phyloP scores from a whole-genome alignment of 1,140 invertebrate species.

The Drosophila persimilis region DNA sequence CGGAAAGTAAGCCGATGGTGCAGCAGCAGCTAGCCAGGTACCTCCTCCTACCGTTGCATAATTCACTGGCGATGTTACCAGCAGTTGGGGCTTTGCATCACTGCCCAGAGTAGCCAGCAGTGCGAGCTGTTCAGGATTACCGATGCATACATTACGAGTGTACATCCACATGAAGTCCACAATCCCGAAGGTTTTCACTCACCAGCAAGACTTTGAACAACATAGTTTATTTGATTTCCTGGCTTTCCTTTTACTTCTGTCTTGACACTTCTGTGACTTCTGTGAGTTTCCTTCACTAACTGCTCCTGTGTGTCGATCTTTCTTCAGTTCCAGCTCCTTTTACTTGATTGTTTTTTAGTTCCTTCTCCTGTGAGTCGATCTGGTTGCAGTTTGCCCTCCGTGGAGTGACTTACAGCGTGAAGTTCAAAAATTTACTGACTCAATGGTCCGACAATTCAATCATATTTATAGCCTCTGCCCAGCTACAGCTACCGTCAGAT shows the following conservation, averaged over 20 bases:
- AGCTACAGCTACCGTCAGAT: slow-evolving; percentile 23
- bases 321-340: slow-evolving; percentile 1
- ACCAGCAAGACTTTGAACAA: slow-evolving; percentile 67
- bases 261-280: too few species aligned
- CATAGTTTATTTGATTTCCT: slow-evolving; percentile 23
- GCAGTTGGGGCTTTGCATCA: slow-evolving; percentile 60
- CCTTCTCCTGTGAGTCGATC: too few species aligned
- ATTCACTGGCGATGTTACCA: slow-evolving; percentile 58
- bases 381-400: slow-evolving; percentile 2
- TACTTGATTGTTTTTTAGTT: background rate
- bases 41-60: slow-evolving; percentile 55
- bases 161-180: background rate
- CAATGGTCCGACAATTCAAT: slow-evolving; percentile 55
- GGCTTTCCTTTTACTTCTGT: too few species aligned
- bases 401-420: slow-evolving; percentile 20
- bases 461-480: slow-evolving; percentile 74
- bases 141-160: slow-evolving; percentile 12
- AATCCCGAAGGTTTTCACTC: slow-evolving; percentile 24
- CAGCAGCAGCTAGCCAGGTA: slow-evolving; percentile 33
- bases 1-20: slow-evolving; percentile 38
- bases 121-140: slow-evolving; percentile 50
- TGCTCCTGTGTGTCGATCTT: background rate
- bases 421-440: slow-evolving; percentile 69
- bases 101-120: slow-evolving; percentile 41
- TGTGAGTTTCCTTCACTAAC: too few species aligned